Evolutionary conservation across 2,888 invertebrate species (phyloP).

Genomic region (Spicauda simplicius): DNA sequence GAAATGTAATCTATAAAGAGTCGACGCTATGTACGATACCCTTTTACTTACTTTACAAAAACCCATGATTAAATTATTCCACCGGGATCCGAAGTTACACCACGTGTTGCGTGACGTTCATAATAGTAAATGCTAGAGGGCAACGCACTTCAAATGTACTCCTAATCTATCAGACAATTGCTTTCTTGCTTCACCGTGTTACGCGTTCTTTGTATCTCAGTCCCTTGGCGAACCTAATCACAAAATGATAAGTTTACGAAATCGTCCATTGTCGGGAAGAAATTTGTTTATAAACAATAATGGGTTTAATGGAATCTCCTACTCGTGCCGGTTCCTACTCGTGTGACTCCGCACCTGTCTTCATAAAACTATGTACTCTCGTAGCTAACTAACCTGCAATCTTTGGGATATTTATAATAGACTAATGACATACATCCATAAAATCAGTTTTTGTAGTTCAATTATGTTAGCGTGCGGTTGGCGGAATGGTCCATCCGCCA

Average conservation of each 20-base stretch:
- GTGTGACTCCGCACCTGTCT: background rate
- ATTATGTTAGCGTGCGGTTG: slow-evolving; percentile 23
- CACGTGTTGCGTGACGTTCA: slow-evolving; percentile 50
- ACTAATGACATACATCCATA: slow-evolving; percentile 6
- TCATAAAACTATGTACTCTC: background rate
- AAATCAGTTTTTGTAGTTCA: slow-evolving; percentile 15
- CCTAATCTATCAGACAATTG: slow-evolving; percentile 34
- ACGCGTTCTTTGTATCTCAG: slow-evolving; percentile 18
- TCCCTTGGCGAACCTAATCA: slow-evolving; percentile 22
- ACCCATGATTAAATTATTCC: slow-evolving; percentile 29
- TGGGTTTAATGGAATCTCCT: background rate
- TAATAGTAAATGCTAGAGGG: slow-evolving; percentile 46
- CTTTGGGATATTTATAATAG: slow-evolving; percentile 2
- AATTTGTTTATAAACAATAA: background rate
- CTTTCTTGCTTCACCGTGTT: slow-evolving; percentile 21
- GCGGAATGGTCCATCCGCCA: slow-evolving; percentile 24
- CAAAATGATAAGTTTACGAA: slow-evolving; percentile 7
- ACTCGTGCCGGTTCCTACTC: background rate
- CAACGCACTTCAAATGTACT: slow-evolving; percentile 47
- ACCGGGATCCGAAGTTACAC: slow-evolving; percentile 17
- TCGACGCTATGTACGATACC: too few species aligned
- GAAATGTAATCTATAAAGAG: too few species aligned
- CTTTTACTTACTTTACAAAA: background rate
- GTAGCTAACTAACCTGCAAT: background rate
- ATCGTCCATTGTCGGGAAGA: slow-evolving; percentile 11